Evolutionary conservation across 2,797 vertebrate genomes (phyloP), one percentile per base, ranked within the genome.

Genomic region (Sebastiscus albofasciatus): DNA sequence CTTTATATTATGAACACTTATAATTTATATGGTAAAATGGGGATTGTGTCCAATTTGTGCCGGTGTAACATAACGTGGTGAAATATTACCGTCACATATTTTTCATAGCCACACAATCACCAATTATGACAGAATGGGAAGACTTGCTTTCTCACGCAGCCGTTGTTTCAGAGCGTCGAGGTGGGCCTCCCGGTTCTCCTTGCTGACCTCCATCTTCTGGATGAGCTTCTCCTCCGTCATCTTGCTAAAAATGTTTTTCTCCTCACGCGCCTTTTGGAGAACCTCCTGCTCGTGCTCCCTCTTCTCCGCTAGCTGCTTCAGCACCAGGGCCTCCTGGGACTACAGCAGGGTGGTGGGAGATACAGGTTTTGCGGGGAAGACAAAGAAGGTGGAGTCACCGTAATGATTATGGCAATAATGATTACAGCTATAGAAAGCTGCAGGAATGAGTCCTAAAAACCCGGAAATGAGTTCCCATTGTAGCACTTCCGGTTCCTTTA

Each of bases 181-280:
- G 12, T 96, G 96, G 70, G 97, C 97, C 87, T 97, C 96, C 1
- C 97, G 96, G 83, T 97, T 97, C 94, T 97, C 97, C 92, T 94
- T 95, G 94, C 93, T 97, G 89, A 96, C 92, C 92, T 97, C 97
- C 97, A 97, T 97, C 94, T 97, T 98, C 87, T 97, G 94, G 93
- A 96, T 96, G 82, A 98, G 97, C 87, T 96, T 97, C 95, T 97
- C 96, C 94, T 97, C 96, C 0, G 97, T 96, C 95, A 94, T 94
- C 90, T 95, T 96, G 94, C 97, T 98, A 93, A 97, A 97, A 94
- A 96, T 96, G 92, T 95, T 96, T 93, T 96, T 98, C 85, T 96
- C 97, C 91, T 97, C 96, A 81, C 96, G 95, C 0, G 96, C 97
- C 92, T 97, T 97, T 87, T 96, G 95, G 85, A 98, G 95, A 79